phyloP scores from a whole-genome alignment of 2,888 invertebrate species.

The Tetrapedia diversipes region DNA sequence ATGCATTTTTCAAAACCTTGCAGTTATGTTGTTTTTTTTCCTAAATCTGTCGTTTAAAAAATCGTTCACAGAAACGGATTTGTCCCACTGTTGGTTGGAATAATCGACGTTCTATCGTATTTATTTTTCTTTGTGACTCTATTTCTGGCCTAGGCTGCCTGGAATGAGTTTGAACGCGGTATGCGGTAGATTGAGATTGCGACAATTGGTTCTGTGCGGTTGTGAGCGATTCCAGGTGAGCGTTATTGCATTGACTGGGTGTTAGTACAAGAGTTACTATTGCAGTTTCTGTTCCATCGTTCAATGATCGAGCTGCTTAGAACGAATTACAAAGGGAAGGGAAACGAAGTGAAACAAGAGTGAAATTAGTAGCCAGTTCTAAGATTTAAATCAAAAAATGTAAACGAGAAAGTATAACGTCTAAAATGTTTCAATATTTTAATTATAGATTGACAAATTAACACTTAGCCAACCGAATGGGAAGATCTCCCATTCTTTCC shows the following conservation, averaged over 20 bases:
- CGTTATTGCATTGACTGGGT: constrained; percentile 5
- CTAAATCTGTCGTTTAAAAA: too few relatives aligned
- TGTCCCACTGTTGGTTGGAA: too few relatives aligned
- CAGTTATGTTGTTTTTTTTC: too few relatives aligned
- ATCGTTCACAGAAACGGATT: too few relatives aligned
- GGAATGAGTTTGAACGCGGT: neutral
- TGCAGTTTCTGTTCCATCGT: neutral
- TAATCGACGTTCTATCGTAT: constrained; percentile 8
- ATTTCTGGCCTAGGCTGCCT: neutral
- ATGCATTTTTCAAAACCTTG: too few relatives aligned
- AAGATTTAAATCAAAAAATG: too few relatives aligned
- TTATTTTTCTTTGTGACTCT: neutral
- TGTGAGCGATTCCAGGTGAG: neutral
- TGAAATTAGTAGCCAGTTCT: too few relatives aligned
- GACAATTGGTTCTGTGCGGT: neutral
- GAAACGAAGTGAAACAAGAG: neutral
- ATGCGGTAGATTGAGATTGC: constrained; percentile 27
- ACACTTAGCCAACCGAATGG: too few relatives aligned
- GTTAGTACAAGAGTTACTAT: neutral
- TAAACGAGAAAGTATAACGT: too few relatives aligned
- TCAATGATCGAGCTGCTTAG: neutral
- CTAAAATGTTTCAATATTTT: too few relatives aligned
- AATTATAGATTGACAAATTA: too few relatives aligned
- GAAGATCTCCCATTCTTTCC: too few relatives aligned
- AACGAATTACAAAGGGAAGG: neutral